phyloP scores from a whole-genome alignment of 2,888 invertebrate species.

The Deilephila porcellus region DNA sequence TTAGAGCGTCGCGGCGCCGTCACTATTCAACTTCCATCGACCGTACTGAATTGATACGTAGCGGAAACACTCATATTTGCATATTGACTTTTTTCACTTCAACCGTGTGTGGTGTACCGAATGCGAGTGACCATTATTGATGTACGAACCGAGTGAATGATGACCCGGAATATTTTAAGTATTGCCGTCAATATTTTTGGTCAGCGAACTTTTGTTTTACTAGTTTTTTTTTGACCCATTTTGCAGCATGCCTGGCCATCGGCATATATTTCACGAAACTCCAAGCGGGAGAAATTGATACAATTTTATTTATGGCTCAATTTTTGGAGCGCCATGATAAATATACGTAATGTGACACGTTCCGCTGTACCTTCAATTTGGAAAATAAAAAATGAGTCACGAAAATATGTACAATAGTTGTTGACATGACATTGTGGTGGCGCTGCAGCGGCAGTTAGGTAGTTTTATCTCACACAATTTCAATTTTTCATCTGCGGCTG shows the following conservation, averaged over 20 bases:
- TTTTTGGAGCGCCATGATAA: not conserved
- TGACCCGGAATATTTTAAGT: slow-evolving; percentile 24
- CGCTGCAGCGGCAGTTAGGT: slow-evolving; percentile 76
- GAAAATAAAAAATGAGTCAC: slow-evolving; percentile 41
- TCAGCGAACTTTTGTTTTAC: not conserved
- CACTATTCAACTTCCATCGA: slow-evolving; percentile 68
- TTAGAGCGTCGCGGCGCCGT: slow-evolving; percentile 63
- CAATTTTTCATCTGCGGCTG: slow-evolving; percentile 85
- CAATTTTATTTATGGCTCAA: slow-evolving; percentile 9
- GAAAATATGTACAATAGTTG: slow-evolving; percentile 46
- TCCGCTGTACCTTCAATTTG: slow-evolving; percentile 36
- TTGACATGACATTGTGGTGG: slow-evolving; percentile 72
- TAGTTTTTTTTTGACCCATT: slow-evolving; percentile 8
- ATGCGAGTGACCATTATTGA: slow-evolving; percentile 24
- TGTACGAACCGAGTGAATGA: slow-evolving; percentile 13
- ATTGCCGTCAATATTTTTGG: slow-evolving; percentile 12
- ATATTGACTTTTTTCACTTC: slow-evolving; percentile 56
- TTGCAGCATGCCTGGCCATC: not conserved
- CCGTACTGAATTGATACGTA: slow-evolving; percentile 68
- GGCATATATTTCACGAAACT: slow-evolving; percentile 3
- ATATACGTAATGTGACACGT: not conserved
- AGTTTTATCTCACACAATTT: slow-evolving; percentile 85
- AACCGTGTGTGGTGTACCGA: slow-evolving; percentile 13
- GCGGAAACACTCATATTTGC: slow-evolving; percentile 68
- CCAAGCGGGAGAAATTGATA: not conserved